These are phyloP conservation scores for Coelogynopora nodosa DNA, from an alignment of 2,888 invertebrate genomes.

Conservation along the genomic window DNA sequence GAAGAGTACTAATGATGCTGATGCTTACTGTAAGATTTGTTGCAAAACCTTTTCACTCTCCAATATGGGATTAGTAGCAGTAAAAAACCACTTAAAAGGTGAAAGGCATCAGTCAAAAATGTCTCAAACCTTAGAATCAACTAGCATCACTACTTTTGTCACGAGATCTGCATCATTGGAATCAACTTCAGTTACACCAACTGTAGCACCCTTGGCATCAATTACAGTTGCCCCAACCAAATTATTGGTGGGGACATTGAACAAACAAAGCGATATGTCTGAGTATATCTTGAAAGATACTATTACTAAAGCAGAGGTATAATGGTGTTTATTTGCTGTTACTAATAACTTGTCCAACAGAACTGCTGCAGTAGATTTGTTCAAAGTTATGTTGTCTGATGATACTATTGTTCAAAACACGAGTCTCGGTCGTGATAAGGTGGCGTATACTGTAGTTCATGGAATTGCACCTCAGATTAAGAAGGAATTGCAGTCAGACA, in stretches of 20 bases:
- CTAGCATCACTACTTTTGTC: neutral
- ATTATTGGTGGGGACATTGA: neutral
- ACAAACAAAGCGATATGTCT: slow-evolving; percentile 12
- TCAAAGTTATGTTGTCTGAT: slow-evolving; percentile 26
- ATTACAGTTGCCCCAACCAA: neutral
- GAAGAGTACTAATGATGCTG: neutral
- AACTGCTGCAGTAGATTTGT: slow-evolving; percentile 19
- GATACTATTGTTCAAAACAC: neutral
- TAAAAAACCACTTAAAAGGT: slow-evolving; percentile 7
- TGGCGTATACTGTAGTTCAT: neutral
- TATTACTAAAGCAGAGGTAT: neutral
- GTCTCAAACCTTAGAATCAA: neutral
- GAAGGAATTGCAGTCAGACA: neutral
- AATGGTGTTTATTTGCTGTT: slow-evolving; percentile 23
- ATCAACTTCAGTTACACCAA: no score
- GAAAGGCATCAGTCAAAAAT: neutral
- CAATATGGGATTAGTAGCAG: neutral
- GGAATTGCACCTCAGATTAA: slow-evolving; percentile 15
- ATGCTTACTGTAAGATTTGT: neutral
- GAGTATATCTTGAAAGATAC: neutral
- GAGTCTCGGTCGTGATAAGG: slow-evolving; percentile 9
- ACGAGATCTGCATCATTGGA: no score
- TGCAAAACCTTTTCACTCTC: neutral
- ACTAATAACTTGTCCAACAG: neutral
- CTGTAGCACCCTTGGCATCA: neutral